Percentiles rank a stretch among this genome's conserved stretches.
phyloP scores from a whole-genome alignment of 2,797 vertebrate species.

The Zalophus californianus region DNA sequence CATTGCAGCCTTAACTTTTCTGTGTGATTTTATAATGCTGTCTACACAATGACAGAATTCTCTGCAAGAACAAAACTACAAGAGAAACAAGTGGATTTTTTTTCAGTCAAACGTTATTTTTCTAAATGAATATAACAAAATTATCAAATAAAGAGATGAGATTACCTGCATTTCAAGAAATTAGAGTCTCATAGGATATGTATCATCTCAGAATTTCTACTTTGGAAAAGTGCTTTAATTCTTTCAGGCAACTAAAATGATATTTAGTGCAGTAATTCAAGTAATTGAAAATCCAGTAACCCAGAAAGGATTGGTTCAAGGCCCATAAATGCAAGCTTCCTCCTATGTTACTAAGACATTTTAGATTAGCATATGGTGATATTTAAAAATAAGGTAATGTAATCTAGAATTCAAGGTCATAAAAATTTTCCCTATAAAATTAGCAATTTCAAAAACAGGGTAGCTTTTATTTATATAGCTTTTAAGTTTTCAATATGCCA shows the following conservation, averaged over 20 bases:
- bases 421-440: not conserved
- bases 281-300: conserved; percentile 4
- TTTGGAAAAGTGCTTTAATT: conserved; percentile 37
- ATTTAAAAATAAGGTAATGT: conserved; percentile 1
- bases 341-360: not conserved
- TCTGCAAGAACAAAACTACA: not conserved
- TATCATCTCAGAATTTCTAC: not conserved
- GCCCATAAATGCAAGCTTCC: not conserved
- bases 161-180: not conserved
- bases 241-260: not conserved
- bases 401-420: not conserved
- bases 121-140: not conserved
- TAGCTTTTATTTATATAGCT: not conserved
- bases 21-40: not conserved
- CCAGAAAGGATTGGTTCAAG: not conserved
- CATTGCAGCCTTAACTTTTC: not conserved
- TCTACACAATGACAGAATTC: not conserved
- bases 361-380: not conserved
- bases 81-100: not conserved
- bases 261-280: conserved; percentile 26
- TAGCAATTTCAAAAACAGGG: not conserved
- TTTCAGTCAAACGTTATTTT: conserved; percentile 3
- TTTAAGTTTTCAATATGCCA: not conserved
- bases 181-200: not conserved
- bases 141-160: not conserved